phyloP scores from a whole-genome alignment of 2,888 invertebrate genomes.

The Acleris cristana region DNA sequence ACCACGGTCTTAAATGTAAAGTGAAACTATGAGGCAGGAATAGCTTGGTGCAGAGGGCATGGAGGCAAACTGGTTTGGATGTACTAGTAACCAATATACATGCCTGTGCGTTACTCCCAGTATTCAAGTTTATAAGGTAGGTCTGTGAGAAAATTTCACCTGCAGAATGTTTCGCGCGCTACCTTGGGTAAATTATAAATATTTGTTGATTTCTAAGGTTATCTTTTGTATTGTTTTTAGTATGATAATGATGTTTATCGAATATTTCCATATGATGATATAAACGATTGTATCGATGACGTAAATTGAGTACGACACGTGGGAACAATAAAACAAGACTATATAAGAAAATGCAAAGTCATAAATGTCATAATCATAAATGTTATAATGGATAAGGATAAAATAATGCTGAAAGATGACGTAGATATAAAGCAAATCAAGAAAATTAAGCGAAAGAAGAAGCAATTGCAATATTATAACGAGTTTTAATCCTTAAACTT shows the following conservation, averaged over 20 bases:
- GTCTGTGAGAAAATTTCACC: conserved; percentile 80
- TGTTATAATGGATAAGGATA: too few relatives aligned
- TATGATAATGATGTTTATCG: not conserved
- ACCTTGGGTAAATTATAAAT: not conserved
- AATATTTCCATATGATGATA: not conserved
- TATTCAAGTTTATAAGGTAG: conserved; percentile 71
- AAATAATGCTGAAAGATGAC: not conserved
- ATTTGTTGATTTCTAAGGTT: not conserved
- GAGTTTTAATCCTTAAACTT: not conserved
- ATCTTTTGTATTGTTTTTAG: not conserved
- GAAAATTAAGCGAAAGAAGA: not conserved
- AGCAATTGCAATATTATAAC: not conserved
- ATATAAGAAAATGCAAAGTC: not conserved
- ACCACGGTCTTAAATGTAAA: conserved; percentile 44
- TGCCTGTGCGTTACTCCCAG: conserved; percentile 72
- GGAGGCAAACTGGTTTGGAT: conserved; percentile 74
- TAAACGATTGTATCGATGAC: not conserved
- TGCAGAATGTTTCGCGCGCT: conserved; percentile 42
- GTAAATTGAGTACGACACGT: not conserved
- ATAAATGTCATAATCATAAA: too few relatives aligned
- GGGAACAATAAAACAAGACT: not conserved
- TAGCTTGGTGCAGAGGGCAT: conserved; percentile 77
- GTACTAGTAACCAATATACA: conserved; percentile 82
- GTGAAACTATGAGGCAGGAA: conserved; percentile 72
- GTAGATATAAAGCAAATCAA: not conserved